These are phyloP conservation scores for Grallaria varia DNA, from an alignment of 2,113 vertebrate species.

Conservation along the genomic window DNA sequence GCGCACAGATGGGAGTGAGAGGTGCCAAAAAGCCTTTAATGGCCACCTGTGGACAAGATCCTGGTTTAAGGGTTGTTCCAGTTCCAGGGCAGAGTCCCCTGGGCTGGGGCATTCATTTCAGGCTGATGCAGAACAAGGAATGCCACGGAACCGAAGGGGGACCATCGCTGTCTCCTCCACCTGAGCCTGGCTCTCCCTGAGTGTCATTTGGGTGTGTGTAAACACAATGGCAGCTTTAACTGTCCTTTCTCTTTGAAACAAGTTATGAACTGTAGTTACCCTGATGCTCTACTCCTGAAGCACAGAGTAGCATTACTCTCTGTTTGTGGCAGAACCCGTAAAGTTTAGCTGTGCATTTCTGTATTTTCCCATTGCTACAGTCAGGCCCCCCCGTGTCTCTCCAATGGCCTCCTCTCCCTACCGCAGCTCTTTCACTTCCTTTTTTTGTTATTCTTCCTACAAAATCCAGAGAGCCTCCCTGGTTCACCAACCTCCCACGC, in stretches of 20 bases:
- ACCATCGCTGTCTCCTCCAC: not conserved
- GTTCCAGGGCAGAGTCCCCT: not conserved
- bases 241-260: not conserved
- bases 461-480: slow-evolving; percentile 24
- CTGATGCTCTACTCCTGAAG: not conserved
- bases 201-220: not conserved
- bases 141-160: not conserved
- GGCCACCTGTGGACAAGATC: slow-evolving; percentile 25
- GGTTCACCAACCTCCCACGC: slow-evolving; percentile 21
- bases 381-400: not conserved
- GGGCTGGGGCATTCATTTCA: not conserved
- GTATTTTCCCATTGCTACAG: not conserved
- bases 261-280: not conserved
- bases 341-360: not conserved
- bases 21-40: slow-evolving; percentile 9
- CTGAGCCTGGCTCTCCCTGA: not conserved
- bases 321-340: not conserved
- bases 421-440: slow-evolving; percentile 43
- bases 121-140: not conserved
- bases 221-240: not conserved
- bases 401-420: not conserved
- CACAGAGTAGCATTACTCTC: not conserved
- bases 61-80: not conserved
- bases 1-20: not conserved
- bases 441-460: not conserved